These are phyloP conservation scores for Novumbra hubbsi DNA, from an alignment of 2,797 vertebrate species.

Conservation along the genomic window DNA sequence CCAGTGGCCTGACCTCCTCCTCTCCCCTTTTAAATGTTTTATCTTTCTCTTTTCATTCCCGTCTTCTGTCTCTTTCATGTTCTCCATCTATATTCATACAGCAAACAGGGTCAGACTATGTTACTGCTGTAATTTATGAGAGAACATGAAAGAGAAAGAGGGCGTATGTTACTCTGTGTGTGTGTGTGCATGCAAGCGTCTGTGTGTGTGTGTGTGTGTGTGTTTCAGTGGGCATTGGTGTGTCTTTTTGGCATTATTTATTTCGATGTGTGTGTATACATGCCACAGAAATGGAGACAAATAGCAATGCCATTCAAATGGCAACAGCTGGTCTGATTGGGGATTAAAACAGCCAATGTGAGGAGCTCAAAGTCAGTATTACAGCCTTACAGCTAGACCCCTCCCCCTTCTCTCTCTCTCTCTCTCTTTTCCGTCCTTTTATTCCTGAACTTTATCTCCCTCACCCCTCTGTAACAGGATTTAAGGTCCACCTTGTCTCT, in stretches of 20 bases:
- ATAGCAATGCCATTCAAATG: background rate
- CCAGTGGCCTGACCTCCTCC: background rate
- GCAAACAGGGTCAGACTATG: background rate
- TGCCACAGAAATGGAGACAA: background rate
- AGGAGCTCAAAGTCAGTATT: slow-evolving; percentile 16
- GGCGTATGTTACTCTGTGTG: background rate
- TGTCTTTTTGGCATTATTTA: background rate
- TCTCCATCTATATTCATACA: background rate
- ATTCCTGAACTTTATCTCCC: slow-evolving; percentile 12
- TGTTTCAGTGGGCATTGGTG: slow-evolving; percentile 22
- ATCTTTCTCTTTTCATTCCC: no score
- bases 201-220: slow-evolving; percentile 13
- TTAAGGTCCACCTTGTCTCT: background rate
- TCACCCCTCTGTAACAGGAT: slow-evolving; percentile 31
- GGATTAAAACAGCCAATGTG: slow-evolving; percentile 58
- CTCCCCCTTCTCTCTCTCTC: slow-evolving; percentile 26
- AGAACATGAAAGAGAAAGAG: background rate
- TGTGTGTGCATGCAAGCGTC: background rate
- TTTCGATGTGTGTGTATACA: slow-evolving; percentile 33
- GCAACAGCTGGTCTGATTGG: slow-evolving; percentile 49
- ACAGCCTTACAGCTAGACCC: slow-evolving; percentile 3
- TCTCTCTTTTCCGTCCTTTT: background rate
- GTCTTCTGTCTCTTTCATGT: no score
- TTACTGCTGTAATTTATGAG: background rate
- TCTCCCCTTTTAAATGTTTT: slow-evolving; percentile 16